Base-by-base conservation (phyloP, 1,140 invertebrate genomes). In the Andricus grossulariae region DNA sequence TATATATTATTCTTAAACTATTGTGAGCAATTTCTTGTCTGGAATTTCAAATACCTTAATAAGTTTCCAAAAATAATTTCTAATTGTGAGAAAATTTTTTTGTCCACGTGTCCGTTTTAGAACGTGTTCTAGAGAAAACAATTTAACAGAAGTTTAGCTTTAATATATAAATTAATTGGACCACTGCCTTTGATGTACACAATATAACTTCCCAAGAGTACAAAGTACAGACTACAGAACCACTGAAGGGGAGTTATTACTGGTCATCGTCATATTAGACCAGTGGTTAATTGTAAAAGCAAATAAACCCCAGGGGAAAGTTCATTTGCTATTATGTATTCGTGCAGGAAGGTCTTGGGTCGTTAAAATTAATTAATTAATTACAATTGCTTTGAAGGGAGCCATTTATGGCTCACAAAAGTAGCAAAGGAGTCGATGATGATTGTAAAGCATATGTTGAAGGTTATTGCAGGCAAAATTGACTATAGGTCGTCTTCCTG, bases 341-440 rank as follows among this genome's bases (percentile, higher is more conserved):
- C 21, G 10, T 15, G 21, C 12, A 19, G 19, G 18, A 25, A 19
- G 21, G 13, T 21, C 25, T 32, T 13, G 21, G 15, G 57, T 39
- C 19, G 57, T 60, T 60, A 60, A 60, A 60, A 60, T 60, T 60
- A 60, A 60, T 25, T 25, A 25, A 25, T 25, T 25, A 25, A 25
- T 25, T 25, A 25, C 1, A 2, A 25, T 60, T 60, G 57, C 57
- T 25, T 21, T 2, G 32, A 60, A 32, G 57, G 25, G 57, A 60
- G 19, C 2, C 57, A 60, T 60, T 21, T 60, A 39, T 4, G 57
- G 57, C 12, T 15, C 2, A 32, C 0, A 60, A 32, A 60, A 32
- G 3, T 39, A 39, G 39, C 39, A 6, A 8, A 55, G 54, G 18
- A 54, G 15, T 16, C 16, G 54, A 55, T 54, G 16, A 55, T 55